phyloP scores from a whole-genome alignment of 2,888 invertebrate genomes.

The Eupithecia subumbrata region DNA sequence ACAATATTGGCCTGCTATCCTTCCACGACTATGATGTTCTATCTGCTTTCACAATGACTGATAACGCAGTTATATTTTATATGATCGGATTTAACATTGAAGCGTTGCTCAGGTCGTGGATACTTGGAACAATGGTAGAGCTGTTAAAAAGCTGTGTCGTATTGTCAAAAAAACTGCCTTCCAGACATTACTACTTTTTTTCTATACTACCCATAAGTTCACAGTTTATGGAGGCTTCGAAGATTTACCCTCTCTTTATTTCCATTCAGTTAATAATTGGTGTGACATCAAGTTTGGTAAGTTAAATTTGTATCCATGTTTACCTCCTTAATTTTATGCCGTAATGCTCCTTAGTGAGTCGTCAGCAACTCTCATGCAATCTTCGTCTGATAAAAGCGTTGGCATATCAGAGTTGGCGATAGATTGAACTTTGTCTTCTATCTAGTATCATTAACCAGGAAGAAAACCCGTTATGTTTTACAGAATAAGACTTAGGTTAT shows the following conservation, averaged over 20 bases:
- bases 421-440: too few species aligned
- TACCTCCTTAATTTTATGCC: not conserved
- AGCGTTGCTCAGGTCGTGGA: not conserved
- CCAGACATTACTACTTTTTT: not conserved
- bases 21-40: constrained; percentile 5
- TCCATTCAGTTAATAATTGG: not conserved
- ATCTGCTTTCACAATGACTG: constrained; percentile 3
- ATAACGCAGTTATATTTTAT: constrained; percentile 4
- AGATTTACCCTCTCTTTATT: constrained; percentile 4
- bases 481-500: too few species aligned
- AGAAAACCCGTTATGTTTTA: too few species aligned
- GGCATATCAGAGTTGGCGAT: not conserved
- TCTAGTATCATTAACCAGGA: too few species aligned
- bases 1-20: not conserved
- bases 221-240: not conserved
- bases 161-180: not conserved
- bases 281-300: not conserved
- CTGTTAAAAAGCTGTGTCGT: not conserved
- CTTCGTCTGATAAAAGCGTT: not conserved
- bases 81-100: not conserved
- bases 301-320: not conserved
- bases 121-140: not conserved
- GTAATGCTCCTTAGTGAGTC: not conserved
- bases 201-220: not conserved
- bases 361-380: not conserved